Evolutionary conservation across 2,888 invertebrate species (phyloP), one percentile per base, ranked within the genome.

Genomic region (Agrochola circellaris): DNA sequence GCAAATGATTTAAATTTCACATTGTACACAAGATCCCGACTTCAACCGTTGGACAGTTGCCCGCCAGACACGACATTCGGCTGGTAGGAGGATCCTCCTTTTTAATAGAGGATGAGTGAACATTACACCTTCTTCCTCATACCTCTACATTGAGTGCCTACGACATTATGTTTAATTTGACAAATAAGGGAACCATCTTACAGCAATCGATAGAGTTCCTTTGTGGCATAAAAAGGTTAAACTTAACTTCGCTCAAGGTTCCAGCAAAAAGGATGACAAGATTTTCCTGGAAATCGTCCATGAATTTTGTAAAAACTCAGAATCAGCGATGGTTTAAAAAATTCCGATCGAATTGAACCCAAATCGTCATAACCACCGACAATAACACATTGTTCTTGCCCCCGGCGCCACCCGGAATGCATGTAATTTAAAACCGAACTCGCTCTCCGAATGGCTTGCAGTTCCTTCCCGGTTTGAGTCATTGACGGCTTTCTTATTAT

Each of bases 401-500:
- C 73, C 83, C 83, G 89, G 86, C 91, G 86, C 84, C 86, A 84
- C 77, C 78, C 77, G 65, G 85, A 85, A 85, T 87, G 85, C 81
- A 82, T 85, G 88, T 89, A 84, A 81, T 88, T 81, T 83, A 85
- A 87, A 80, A 79, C 82, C 69, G 71, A 72, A 75, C 79, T 82
- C 71, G 73, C 75, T 79, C 77, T 73, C 67, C 70, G 73, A 77
- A 30, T 54, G 73, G 58, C 67, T 56, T 30, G 60, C 74, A 82
- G 81, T 85, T 81, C 80, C 91, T 92, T 92, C 90, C 92, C 89
- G 87, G 91, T 90, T 90, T 90, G 91, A 93, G 86, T 92, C 90
- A 92, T 90, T 90, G 90, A 88, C 88, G 80, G 89, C 88, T 91
- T 90, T 92, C 93, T 89, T 91, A 92, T 92, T 90, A 83, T 90